phyloP scores from a whole-genome alignment of 2,888 invertebrate species.

The Acanthosoma haemorrhoidale region DNA sequence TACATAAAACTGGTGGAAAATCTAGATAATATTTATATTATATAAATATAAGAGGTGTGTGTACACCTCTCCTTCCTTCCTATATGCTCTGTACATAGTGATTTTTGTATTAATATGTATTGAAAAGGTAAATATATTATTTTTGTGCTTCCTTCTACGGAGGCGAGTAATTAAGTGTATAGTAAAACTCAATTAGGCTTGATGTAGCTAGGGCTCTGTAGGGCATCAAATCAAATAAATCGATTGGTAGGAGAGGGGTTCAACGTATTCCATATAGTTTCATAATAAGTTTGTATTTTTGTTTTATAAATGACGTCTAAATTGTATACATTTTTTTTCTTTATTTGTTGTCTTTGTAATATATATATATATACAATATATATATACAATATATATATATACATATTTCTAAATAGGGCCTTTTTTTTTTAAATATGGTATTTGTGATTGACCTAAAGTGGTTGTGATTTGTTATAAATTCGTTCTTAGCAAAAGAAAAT shows the following conservation, averaged over 20 bases:
- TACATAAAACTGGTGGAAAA: slow-evolving; percentile 28
- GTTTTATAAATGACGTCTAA: background rate
- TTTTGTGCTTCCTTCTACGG: slow-evolving; percentile 35
- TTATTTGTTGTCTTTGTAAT: background rate
- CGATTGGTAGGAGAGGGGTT: slow-evolving; percentile 31
- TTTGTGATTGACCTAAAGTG: slow-evolving; percentile 22
- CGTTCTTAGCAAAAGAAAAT: background rate
- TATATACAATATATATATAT: background rate
- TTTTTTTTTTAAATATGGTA: slow-evolving; percentile 2
- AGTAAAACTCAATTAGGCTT: slow-evolving; percentile 33
- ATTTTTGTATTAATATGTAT: slow-evolving; percentile 35
- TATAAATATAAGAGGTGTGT: slow-evolving; percentile 25
- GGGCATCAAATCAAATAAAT: slow-evolving; percentile 32
- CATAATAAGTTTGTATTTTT: background rate
- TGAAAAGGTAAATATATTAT: slow-evolving; percentile 32
- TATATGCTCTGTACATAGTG: slow-evolving; percentile 36
- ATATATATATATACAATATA: background rate
- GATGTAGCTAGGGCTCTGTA: slow-evolving; percentile 32
- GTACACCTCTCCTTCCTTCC: slow-evolving; percentile 32
- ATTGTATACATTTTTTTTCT: background rate
- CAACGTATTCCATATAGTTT: slow-evolving; percentile 13
- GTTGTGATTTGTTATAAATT: slow-evolving; percentile 18
- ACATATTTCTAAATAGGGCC: slow-evolving; percentile 11
- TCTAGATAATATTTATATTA: slow-evolving; percentile 28
- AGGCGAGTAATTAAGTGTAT: slow-evolving; percentile 26